Evolutionary conservation across 2,888 invertebrate genomes (phyloP).

Genomic region (Glyphotaelius pellucidus): DNA sequence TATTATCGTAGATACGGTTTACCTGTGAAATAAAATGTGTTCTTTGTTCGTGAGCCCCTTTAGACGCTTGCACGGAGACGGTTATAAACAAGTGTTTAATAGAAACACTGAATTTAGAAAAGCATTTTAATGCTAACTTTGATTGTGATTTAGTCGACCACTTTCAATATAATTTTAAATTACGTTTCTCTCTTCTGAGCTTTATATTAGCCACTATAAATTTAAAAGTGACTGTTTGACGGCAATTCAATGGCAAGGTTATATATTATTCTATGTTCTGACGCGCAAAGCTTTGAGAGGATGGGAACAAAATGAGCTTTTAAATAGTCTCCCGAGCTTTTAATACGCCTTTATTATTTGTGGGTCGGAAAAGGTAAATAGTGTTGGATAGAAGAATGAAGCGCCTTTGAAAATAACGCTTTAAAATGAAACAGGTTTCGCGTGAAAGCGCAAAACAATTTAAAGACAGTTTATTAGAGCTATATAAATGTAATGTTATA

Average conservation of each 20-base stretch:
- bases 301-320: background rate
- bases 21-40: too few species aligned
- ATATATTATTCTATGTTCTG: background rate
- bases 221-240: background rate
- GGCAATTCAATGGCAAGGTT: background rate
- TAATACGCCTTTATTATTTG: background rate
- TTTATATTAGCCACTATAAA: background rate
- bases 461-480: background rate
- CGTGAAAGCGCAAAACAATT: background rate
- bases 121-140: background rate
- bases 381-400: background rate
- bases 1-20: too few species aligned
- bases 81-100: too few species aligned
- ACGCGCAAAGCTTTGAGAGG: background rate
- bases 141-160: background rate
- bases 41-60: too few species aligned
- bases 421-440: background rate
- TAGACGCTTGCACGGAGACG: too few species aligned
- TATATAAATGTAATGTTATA: too few species aligned
- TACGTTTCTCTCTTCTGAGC: background rate
- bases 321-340: background rate
- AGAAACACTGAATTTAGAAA: background rate
- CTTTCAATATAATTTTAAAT: background rate
- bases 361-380: background rate
- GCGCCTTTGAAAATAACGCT: background rate